Evolutionary conservation across 2,113 vertebrate species (phyloP), one percentile per base, ranked within the genome.

Genomic region (Holacanthus passer): DNA sequence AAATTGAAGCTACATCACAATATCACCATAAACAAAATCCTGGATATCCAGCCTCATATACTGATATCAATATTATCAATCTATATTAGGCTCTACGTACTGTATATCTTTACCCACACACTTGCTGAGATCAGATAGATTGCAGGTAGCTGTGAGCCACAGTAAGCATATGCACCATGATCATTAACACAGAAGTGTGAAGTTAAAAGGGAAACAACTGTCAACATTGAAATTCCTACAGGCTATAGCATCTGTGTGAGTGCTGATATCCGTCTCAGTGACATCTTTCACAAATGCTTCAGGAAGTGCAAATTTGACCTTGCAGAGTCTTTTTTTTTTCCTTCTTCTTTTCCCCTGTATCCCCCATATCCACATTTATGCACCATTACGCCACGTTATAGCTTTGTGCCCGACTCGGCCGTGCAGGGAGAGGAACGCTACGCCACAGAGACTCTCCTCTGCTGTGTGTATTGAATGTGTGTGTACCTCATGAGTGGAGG

Each of bases 221-320:
- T 83, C 68, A 75, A 20, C 63, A 58, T 43, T 48, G 37, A 47
- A 66, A 20, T 17, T 84, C 80, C 59, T 70, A 53, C 64, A 76
- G 81, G 76, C 87, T 81, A 56, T 55, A 35, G 67, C 64, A 69
- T 73, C 80, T 84, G 83, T 78, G 73, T 19, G n/a, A 62, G 50
- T 8, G 74, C 55, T 77, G 85, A 84, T 86, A 73, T 68, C 80
- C 5, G 80, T 75, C 56, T 73, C n/a, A 0, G 8, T 53, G 67
- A 69, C 35, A 69, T 86, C 48, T 74, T 47, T 45, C 37, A 72
- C 16, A 0, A 69, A 35, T 7, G 79, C 84, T 56, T 14, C 62
- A 16, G 56, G 71, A 90, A 81, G 73, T 67, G 68, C 35, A 82
- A 64, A 80, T 86, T 62, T 87, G 80, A 87, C 87, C 80, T 91